phyloP scores from a whole-genome alignment of 2,797 vertebrate species.

The Malurus leucopterus region DNA sequence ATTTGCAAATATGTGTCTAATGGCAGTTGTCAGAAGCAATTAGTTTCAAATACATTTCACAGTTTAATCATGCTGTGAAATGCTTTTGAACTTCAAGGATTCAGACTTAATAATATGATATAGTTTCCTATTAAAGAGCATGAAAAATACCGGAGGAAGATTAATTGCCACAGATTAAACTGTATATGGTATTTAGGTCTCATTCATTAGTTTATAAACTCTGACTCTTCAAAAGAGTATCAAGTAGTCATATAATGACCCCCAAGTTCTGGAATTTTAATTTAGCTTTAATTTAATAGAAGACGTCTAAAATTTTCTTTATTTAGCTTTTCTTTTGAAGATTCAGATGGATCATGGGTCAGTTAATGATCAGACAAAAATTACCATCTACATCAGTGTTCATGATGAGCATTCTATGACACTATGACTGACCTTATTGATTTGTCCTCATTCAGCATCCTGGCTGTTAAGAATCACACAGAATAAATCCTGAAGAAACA shows the following conservation, averaged over 20 bases:
- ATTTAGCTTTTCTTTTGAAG: background rate
- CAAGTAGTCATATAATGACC: background rate
- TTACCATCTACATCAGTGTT: background rate
- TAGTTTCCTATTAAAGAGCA: constrained; percentile 16
- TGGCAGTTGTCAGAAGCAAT: constrained; percentile 49
- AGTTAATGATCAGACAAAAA: background rate
- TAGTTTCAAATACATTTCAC: constrained; percentile 42
- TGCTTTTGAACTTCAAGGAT: constrained; percentile 43
- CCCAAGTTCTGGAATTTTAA: background rate
- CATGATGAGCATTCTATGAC: background rate
- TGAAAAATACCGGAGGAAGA: background rate
- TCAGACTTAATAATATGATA: background rate
- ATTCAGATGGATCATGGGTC: background rate
- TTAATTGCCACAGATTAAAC: constrained; percentile 34
- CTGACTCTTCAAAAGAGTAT: background rate
- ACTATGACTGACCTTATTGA: background rate
- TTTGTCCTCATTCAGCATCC: background rate
- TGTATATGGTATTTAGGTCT: background rate
- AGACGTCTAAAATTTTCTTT: background rate
- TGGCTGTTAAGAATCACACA: background rate
- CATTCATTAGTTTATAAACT: constrained; percentile 12
- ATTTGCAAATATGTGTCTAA: constrained; percentile 39
- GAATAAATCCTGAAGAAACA: background rate
- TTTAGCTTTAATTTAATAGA: background rate
- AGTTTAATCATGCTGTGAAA: constrained; percentile 39